phyloP scores from a whole-genome alignment of 1,140 invertebrate genomes.

The Lasioglossum albipes region DNA sequence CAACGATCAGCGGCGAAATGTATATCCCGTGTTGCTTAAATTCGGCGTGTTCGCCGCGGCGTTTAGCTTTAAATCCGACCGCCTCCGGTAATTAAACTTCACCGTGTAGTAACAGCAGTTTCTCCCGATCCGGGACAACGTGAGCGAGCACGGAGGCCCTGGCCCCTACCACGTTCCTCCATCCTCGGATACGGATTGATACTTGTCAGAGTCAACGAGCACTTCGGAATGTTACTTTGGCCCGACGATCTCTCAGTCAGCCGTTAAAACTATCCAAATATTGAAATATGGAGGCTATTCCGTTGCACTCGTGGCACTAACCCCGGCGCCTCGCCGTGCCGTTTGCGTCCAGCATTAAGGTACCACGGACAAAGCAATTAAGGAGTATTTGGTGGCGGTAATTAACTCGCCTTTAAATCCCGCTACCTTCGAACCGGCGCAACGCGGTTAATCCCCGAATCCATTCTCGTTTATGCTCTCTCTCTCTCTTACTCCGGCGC shows the following conservation, averaged over 20 bases:
- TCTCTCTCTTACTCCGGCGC: background rate
- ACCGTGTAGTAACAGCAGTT: background rate
- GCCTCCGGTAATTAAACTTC: constrained; percentile 4
- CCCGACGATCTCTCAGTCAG: background rate
- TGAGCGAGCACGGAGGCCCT: background rate
- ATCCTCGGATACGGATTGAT: constrained; percentile 33
- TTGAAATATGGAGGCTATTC: constrained; percentile 12
- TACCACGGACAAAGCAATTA: constrained; percentile 28
- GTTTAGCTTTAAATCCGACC: constrained; percentile 14
- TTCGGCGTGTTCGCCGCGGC: background rate
- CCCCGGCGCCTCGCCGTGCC: background rate
- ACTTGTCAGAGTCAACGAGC: constrained; percentile 45
- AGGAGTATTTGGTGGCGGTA: constrained; percentile 24
- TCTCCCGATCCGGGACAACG: background rate
- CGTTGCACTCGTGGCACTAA: background rate
- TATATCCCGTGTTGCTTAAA: background rate
- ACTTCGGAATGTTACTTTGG: background rate
- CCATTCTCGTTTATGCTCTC: background rate
- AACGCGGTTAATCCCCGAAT: constrained; percentile 13
- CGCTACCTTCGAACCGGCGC: background rate
- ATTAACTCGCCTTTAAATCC: constrained; percentile 31
- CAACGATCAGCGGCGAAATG: background rate
- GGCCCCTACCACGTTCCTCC: background rate
- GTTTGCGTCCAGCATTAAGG: constrained; percentile 1
- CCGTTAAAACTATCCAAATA: constrained; percentile 18